phyloP scores from a whole-genome alignment of 2,797 vertebrate genomes.

The Clarias laeviceps region DNA sequence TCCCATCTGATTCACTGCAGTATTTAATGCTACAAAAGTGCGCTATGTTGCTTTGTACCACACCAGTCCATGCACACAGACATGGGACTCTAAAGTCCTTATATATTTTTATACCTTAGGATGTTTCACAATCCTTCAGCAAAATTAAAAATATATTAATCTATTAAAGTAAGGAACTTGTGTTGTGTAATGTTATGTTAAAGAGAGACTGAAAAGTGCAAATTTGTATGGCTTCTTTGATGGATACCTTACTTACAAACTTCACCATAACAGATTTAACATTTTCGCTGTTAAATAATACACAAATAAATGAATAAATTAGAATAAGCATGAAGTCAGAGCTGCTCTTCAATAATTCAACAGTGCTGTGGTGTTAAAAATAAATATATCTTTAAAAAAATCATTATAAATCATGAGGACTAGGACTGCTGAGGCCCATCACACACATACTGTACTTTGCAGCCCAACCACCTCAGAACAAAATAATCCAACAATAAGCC shows the following conservation, averaged over 20 bases:
- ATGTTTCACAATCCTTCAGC: neutral
- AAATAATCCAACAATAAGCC: neutral
- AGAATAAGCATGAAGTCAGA: neutral
- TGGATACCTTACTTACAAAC: neutral
- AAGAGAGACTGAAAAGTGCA: neutral
- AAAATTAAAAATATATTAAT: too few species aligned
- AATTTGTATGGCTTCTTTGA: neutral
- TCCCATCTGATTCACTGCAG: neutral
- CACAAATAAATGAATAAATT: neutral
- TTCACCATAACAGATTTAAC: neutral
- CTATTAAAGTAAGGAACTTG: too few species aligned
- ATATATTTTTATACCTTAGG: neutral
- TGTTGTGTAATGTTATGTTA: neutral
- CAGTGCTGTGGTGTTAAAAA: neutral
- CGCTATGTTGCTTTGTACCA: neutral
- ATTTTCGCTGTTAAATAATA: neutral
- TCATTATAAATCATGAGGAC: neutral
- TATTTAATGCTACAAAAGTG: neutral
- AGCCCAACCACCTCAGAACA: neutral
- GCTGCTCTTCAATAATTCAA: neutral
- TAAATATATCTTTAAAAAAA: neutral
- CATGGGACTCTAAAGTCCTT: neutral
- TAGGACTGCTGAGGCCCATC: neutral
- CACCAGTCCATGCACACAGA: neutral
- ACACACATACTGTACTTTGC: neutral